A percentile compares a stretch with the other conserved stretches of the same genome.
These are phyloP conservation scores for Geopemphigus sp. DNA, from an alignment of 1,140 invertebrate species.

Conservation along the genomic window DNA sequence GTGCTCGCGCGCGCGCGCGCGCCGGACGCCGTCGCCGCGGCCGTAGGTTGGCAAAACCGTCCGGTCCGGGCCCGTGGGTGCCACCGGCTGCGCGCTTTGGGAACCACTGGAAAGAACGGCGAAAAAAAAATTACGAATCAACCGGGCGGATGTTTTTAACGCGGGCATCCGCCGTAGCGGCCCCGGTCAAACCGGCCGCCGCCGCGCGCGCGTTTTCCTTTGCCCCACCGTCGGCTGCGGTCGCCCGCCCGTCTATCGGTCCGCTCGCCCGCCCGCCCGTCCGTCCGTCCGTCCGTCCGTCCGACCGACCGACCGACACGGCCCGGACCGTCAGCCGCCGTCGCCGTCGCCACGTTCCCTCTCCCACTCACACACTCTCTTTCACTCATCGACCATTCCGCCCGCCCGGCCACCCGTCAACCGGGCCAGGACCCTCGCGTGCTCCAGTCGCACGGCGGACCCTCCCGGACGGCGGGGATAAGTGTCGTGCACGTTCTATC, in stretches of 20 bases:
- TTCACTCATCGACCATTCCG: too few species aligned
- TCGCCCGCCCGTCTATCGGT: too few species aligned
- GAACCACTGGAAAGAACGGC: neutral
- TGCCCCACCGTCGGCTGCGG: neutral
- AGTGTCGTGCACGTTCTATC: conserved; percentile 20
- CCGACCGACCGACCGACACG: too few species aligned
- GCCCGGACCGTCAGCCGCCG: neutral
- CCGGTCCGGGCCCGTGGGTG: conserved; percentile 2
- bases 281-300: neutral
- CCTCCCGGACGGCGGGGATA: neutral
- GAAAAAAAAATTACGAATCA: neutral
- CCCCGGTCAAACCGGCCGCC: conserved; percentile 47
- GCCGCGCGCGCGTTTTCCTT: conserved; percentile 7
- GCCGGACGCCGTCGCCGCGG: neutral
- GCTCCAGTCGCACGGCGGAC: neutral
- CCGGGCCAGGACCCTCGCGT: too few species aligned
- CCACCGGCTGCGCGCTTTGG: neutral
- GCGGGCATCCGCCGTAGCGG: conserved; percentile 41
- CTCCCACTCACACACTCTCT: neutral
- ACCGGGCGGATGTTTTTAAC: conserved; percentile 39
- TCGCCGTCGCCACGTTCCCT: neutral
- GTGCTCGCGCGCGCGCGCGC: neutral
- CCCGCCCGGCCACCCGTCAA: neutral
- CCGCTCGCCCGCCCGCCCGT: too few species aligned
- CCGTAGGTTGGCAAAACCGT: conserved; percentile 13